Evolutionary conservation across 1,140 invertebrate genomes (phyloP).

Genomic region (Drosophila miranda): DNA sequence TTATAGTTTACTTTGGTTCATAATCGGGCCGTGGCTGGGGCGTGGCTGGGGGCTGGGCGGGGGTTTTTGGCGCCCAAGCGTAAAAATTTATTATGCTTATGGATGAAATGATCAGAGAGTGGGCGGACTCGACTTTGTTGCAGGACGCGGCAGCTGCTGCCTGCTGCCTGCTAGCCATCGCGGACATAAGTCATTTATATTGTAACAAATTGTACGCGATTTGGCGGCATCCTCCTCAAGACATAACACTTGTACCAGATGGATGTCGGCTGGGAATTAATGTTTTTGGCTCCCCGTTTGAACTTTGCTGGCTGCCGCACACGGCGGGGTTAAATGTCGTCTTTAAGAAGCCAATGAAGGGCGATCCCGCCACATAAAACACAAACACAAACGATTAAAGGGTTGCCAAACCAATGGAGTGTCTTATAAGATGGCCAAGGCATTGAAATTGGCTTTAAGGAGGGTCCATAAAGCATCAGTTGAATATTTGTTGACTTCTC

Average conservation of each 20-base stretch:
- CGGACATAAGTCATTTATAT: constrained; percentile 80
- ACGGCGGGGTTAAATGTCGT: constrained; percentile 58
- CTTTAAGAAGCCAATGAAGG: constrained; percentile 41
- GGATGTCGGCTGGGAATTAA: constrained; percentile 60
- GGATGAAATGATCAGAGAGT: constrained; percentile 40
- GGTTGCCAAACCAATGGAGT: not conserved
- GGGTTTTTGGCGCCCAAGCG: constrained; percentile 66
- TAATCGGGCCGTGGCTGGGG: constrained; percentile 12
- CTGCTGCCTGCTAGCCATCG: constrained; percentile 58
- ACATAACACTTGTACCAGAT: constrained; percentile 50
- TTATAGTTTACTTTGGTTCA: constrained; percentile 73
- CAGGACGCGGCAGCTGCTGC: constrained; percentile 34
- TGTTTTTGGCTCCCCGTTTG: constrained; percentile 66
- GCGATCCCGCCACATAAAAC: constrained; percentile 29
- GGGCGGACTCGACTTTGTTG: constrained; percentile 19
- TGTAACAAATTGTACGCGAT: constrained; percentile 80
- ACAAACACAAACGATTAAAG: constrained; percentile 26
- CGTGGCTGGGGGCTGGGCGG: too few species aligned
- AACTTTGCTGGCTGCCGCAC: constrained; percentile 40
- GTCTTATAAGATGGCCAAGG: too few species aligned
- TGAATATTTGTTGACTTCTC: too few species aligned
- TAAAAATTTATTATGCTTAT: constrained; percentile 82
- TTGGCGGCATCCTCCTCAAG: constrained; percentile 57
- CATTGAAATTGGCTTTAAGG: too few species aligned
- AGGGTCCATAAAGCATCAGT: too few species aligned